Conservation (phyloP, 2,888 invertebrate genomes). For the Tipula vernalis region DNA sequence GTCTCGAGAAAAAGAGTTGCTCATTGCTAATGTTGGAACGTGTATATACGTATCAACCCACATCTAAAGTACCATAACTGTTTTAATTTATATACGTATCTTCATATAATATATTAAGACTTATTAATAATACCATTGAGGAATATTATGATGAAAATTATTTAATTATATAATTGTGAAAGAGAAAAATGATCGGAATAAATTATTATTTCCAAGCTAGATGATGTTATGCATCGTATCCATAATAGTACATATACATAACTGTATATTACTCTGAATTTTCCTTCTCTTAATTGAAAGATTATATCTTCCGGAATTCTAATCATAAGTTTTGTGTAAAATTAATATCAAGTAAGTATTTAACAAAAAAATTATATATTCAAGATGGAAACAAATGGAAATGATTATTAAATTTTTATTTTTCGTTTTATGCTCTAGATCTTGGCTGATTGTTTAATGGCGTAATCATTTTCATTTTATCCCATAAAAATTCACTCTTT, state of each 20-base stretch:
- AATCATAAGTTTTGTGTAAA: not conserved
- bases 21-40: not conserved
- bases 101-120: not conserved
- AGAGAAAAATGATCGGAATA: not conserved
- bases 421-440: not conserved
- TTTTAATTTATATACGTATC: not conserved
- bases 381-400: not conserved
- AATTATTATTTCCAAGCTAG: not conserved
- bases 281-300: not conserved
- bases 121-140: slow-evolving; percentile 4
- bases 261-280: not conserved
- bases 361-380: not conserved
- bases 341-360: not conserved
- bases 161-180: slow-evolving; percentile 4
- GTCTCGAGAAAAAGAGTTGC: not conserved
- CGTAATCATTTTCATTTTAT: not conserved
- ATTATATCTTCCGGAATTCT: not conserved
- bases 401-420: not conserved
- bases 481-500: not conserved
- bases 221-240: not conserved
- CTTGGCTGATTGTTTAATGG: not conserved
- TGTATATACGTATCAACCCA: not conserved
- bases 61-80: not conserved
- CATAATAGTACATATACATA: not conserved
- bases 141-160: not conserved